Evolutionary conservation across 2,888 invertebrate species (phyloP), one percentile per base, ranked within the genome.

Genomic region (Melipona bicolor): DNA sequence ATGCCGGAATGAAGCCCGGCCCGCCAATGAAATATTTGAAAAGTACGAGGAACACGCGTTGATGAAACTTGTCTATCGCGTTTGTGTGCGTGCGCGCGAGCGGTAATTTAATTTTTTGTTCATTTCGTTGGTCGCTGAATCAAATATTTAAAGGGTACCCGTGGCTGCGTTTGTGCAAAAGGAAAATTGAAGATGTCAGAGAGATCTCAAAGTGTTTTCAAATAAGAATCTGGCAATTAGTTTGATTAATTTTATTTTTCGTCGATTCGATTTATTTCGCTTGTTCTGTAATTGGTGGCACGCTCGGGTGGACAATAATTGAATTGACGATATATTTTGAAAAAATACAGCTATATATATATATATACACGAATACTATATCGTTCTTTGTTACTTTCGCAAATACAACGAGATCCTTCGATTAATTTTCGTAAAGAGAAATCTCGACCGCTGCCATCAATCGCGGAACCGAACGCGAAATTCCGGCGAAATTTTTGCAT

Each of bases 41-140:
- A 68, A 59, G n/a, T 19, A 64, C 24, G 52, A 62, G 50, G 56
- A 50, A 27, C 15, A 4, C 6, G 13, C 27, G 13, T 2, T 19
- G 43, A n/a, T 49, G 27, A 61, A 21, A 13, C 27, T 50, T 72
- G 49, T 19, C 61, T 2, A n/a, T 3, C 50, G 17, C 17, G 24
- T 24, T 43, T 27, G 15, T 1, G 11, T 0, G 43, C 0, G 36
- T 0, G 36, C 9, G 32, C 5, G 32, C 5, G 36, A 0, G 15
- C n/a, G 13, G 59, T 49, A 75, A 59, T 75, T 67, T 36, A 73
- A 11, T 24, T 43, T 43, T 49, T 59, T 59, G 43, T 49, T 59
- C 27, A 4, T 1, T 43, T 52, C 36, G 50, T 27, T n/a, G 21
- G 21, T 19, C 9, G 21, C n/a, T 36, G 32, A 52, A 11, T 17